Evolutionary conservation across 2,113 vertebrate genomes (phyloP).

Genomic region (Mastomys natalensis): DNA sequence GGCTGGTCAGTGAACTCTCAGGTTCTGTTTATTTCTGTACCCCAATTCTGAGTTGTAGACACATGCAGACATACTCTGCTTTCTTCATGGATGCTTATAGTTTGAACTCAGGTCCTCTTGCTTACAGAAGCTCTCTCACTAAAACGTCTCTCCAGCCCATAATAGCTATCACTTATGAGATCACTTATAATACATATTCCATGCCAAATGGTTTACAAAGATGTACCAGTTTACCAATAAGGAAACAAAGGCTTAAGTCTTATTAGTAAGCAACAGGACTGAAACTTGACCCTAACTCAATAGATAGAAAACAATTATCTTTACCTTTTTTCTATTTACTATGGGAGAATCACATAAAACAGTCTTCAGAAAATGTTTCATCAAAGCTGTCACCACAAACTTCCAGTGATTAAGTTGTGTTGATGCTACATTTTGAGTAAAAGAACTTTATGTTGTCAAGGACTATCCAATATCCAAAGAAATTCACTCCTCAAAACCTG

Average conservation of each 20-base stretch:
- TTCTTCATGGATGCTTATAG: too few relatives aligned
- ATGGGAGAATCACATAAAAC: background rate
- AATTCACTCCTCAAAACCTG: background rate
- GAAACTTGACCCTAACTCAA: background rate
- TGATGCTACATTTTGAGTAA: background rate
- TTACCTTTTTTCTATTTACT: conserved; percentile 35
- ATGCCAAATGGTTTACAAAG: background rate
- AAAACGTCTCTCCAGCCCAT: background rate
- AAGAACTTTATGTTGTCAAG: background rate
- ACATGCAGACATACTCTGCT: background rate
- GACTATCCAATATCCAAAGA: background rate
- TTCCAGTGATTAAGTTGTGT: background rate
- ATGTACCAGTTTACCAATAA: background rate
- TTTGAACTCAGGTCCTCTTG: background rate
- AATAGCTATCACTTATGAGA: background rate
- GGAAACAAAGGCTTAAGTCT: background rate
- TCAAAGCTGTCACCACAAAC: conserved; percentile 17
- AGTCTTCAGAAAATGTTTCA: conserved; percentile 21
- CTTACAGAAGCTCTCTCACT: background rate
- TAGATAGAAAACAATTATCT: background rate
- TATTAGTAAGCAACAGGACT: background rate
- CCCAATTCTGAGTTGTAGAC: background rate
- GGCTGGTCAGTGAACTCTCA: background rate
- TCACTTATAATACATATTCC: background rate
- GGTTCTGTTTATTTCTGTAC: background rate